Evolutionary conservation across 2,797 vertebrate genomes (phyloP), one percentile per base, ranked within the genome.

Genomic region (Echeneis naucrates): DNA sequence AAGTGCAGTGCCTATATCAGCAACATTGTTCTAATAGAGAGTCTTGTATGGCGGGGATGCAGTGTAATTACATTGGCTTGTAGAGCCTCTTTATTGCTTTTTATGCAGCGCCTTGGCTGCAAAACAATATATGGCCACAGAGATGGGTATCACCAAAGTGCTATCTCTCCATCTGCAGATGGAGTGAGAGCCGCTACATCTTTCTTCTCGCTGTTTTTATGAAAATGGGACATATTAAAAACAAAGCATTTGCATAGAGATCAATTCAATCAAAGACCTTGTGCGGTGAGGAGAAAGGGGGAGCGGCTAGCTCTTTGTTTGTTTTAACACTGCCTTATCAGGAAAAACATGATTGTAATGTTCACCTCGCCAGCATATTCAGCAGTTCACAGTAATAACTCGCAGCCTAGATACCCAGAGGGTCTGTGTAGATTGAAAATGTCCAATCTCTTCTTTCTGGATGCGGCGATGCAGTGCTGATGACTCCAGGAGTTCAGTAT

Each of bases 51-150:
- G 75, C 48, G 32, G 70, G 77, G 81, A 81, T 82, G 89, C 86
- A 19, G 84, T 90, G 89, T 93, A 92, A 94, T 94, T 92, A 93
- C 88, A 88, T 88, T 82, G 84, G 86, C 88, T 90, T 87, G 90
- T 88, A 71, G 85, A 56, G 69, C 67, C 71, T 87, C 84, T 90
- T 92, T 92, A 94, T 93, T 92, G 90, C 87, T 92, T 92, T 89
- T 88, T 85, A 90, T 89, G 80, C 87, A 78, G 83, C 81, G 4
- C 78, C 4, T 47, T 21, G 57, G 75, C 82, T 80, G 81, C 84
- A 84, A 82, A 85, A 83, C 85, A 89, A 88, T 87, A 88, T 84
- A 83, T 72, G 78, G 79, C 84, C 75, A n/a, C 16, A 68, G 77
- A 89, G 88, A 91, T 86, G 78, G 67, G 80, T 87, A 89, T 90